Base-by-base conservation (phyloP, 2,888 invertebrate genomes). In the Microctonus hyperodae region DNA sequence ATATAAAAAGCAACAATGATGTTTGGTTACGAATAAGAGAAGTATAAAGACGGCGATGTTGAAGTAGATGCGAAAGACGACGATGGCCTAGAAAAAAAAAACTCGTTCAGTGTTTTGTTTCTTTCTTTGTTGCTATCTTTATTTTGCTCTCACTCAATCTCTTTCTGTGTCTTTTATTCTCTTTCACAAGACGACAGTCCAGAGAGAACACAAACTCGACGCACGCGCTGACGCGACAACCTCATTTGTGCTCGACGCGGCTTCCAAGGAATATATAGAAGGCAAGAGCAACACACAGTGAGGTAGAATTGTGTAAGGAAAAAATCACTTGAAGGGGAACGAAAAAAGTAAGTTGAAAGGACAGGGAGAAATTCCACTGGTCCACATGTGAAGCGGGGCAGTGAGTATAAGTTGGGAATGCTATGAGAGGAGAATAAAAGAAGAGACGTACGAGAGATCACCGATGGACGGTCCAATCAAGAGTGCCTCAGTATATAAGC, bases 181-280 rank as follows among this genome's bases (percentile, higher is more conserved):
- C 1, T 16, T 16, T 44, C 16, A 7, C 55, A 37, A 56, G 64
- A n/a, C 11, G 20, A 44, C 66, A 44, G 67, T 66, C 64, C 70
- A 40, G 70, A 66, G 68, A 67, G 71, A 69, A 67, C 40, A 55
- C 50, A 48, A n/a, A 35, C 56, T 62, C 64, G 72, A 75, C 74
- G 75, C 78, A 77, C 79, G 78, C 79, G 80, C 78, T 79, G 81
- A 79, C 80, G 81, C 81, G 82, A 82, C 81, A 81, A 81, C 77
- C 82, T 82, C 81, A 82, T 82, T 82, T 82, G 81, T 82, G 82
- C 79, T 68, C 81, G 77, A 79, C 77, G 76, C 77, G 76, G 76
- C 78, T 79, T 75, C 77, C 73, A 70, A 69, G 70, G 72, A 69
- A 67, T 63, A 62, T 25, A 64, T 48, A 58, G 65, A 60, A 64